phyloP scores from a whole-genome alignment of 2,113 vertebrate species.

The Cebus imitator region DNA sequence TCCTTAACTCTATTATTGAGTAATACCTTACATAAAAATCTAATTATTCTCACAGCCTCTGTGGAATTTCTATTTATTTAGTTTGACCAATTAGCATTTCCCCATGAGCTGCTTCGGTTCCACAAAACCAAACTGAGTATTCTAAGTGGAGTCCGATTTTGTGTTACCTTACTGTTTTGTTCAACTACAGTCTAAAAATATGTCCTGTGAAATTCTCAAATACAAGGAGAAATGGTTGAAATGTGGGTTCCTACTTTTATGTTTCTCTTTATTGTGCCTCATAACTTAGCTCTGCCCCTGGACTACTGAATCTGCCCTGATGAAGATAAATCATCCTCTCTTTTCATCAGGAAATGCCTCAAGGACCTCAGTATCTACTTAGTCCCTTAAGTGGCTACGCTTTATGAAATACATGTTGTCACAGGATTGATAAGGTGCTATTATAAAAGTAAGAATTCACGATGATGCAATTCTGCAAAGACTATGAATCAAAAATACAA shows the following conservation, averaged over 20 bases:
- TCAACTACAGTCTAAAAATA: not conserved
- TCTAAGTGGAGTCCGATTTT: not conserved
- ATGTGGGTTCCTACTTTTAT: not conserved
- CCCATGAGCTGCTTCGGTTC: not conserved
- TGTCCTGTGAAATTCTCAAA: not conserved
- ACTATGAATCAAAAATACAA: not conserved
- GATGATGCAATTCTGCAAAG: not conserved
- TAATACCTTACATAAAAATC: not conserved
- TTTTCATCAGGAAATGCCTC: not conserved
- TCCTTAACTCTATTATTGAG: not conserved
- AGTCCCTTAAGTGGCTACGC: not conserved
- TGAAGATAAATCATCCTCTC: not conserved
- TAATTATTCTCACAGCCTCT: not conserved
- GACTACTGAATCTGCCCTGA: not conserved
- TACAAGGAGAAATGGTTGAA: not conserved
- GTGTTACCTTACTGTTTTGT: not conserved
- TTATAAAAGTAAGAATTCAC: not conserved
- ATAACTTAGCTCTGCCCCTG: not conserved
- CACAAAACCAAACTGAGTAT: not conserved
- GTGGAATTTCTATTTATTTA: not conserved
- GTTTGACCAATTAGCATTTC: not conserved
- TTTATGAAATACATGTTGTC: not conserved
- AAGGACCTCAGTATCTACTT: not conserved
- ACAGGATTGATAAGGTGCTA: not conserved
- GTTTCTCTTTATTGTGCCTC: slow-evolving; percentile 1